These are phyloP conservation scores for Venustoraphidia nigricollis DNA, from an alignment of 2,888 invertebrate genomes.

Conservation along the genomic window DNA sequence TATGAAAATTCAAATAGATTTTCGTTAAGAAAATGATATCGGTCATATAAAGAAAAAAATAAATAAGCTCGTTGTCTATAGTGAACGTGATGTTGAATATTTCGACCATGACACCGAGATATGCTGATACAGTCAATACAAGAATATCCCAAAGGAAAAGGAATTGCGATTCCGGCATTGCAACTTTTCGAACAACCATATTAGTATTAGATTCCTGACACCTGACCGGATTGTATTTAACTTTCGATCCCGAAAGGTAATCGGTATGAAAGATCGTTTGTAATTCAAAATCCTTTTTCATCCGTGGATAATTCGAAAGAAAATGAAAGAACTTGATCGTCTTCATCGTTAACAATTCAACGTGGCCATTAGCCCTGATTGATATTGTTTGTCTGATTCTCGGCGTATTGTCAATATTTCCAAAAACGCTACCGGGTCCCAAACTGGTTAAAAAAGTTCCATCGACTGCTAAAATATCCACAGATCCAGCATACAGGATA, in stretches of 20 bases:
- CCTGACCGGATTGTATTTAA: not conserved
- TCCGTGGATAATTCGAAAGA: slow-evolving; percentile 10
- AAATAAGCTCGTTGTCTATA: slow-evolving; percentile 7
- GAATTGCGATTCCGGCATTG: not conserved
- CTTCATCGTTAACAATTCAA: slow-evolving; percentile 8
- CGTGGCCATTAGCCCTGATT: slow-evolving; percentile 11
- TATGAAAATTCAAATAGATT: slow-evolving; percentile 8
- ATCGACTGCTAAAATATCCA: slow-evolving; percentile 13
- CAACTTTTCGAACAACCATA: not conserved
- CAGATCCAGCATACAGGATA: slow-evolving; percentile 11
- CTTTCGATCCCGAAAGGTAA: slow-evolving; percentile 8
- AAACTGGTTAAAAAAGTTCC: slow-evolving; percentile 11
- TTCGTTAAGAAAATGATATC: slow-evolving; percentile 10
- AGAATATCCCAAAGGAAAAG: slow-evolving; percentile 1
- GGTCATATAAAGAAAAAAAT: slow-evolving; percentile 7
- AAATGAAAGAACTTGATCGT: slow-evolving; percentile 9
- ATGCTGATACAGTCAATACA: slow-evolving; percentile 6
- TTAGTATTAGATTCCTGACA: not conserved
- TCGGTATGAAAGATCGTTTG: slow-evolving; percentile 8
- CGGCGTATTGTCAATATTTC: slow-evolving; percentile 10
- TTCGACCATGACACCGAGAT: slow-evolving; percentile 10
- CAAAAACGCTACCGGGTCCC: slow-evolving; percentile 12
- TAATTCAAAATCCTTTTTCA: slow-evolving; percentile 8
- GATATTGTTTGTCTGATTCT: slow-evolving; percentile 9
- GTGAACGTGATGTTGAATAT: slow-evolving; percentile 11